These are phyloP conservation scores for Cryptotermes secundus DNA, from an alignment of 1,140 invertebrate species.

Conservation along the genomic window DNA sequence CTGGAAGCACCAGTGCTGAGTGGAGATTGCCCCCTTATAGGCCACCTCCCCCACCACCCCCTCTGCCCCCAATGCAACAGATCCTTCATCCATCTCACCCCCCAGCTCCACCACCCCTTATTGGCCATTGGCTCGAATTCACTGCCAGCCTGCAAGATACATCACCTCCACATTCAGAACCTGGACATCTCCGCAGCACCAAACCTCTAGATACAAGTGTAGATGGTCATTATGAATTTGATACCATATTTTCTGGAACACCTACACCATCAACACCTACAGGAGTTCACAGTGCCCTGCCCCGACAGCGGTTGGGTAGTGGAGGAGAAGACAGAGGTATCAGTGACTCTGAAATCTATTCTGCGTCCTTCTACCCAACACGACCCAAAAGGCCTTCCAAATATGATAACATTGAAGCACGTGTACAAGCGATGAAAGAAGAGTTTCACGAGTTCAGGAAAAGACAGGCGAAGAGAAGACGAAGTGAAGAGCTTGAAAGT, in stretches of 20 bases:
- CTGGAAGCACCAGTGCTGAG: conserved; percentile 70
- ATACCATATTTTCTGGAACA: conserved; percentile 71
- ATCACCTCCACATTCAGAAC: conserved; percentile 54
- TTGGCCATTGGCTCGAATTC: conserved; percentile 60
- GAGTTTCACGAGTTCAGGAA: conserved; percentile 92
- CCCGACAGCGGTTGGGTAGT: conserved; percentile 10
- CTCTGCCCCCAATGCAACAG: conserved; percentile 39
- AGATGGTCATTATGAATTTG: conserved; percentile 94
- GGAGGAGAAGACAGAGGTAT: conserved; percentile 41
- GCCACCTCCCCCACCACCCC: conserved; percentile 62
- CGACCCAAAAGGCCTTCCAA: conserved; percentile 47
- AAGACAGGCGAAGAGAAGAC: conserved; percentile 71
- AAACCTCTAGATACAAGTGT: conserved; percentile 77
- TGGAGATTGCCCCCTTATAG: conserved; percentile 74
- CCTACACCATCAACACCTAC: conserved; percentile 67
- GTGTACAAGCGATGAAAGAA: conserved; percentile 92
- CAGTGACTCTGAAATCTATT: conserved; percentile 48
- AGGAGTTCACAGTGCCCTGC: background rate
- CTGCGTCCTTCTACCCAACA: conserved; percentile 40
- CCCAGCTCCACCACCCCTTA: conserved; percentile 49
- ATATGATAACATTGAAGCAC: conserved; percentile 81
- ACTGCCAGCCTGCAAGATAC: conserved; percentile 44
- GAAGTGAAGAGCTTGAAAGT: conserved; percentile 70
- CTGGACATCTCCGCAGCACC: conserved; percentile 43
- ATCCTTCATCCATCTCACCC: conserved; percentile 39